Conservation (phyloP, 2,113 vertebrate genomes). For the Microtus oregoni region DNA sequence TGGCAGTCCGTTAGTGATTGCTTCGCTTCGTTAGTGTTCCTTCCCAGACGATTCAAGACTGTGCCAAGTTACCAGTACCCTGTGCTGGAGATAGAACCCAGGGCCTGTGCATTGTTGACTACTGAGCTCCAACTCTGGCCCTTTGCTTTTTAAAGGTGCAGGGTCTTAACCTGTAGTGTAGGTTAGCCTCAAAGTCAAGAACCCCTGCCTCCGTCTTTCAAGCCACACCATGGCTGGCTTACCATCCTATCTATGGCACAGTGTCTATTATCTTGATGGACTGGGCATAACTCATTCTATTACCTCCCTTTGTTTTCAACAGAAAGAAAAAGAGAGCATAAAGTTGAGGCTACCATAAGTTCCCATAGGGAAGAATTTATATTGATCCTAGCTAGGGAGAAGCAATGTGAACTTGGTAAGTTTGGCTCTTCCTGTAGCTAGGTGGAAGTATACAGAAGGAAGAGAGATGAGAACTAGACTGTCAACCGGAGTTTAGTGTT, state of each 20-base stretch:
- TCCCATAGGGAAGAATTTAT: not conserved
- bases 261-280: not conserved
- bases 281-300: not conserved
- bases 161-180: not conserved
- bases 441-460: not conserved
- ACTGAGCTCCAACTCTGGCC: not conserved
- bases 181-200: not conserved
- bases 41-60: not conserved
- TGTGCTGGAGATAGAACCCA: not conserved
- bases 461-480: not conserved
- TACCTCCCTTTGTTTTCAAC: not conserved
- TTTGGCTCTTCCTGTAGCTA: not conserved
- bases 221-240: not conserved
- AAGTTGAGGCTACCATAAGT: not conserved
- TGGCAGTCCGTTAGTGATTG: rapidly evolving
- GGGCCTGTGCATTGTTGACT: not conserved
- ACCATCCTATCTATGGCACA: not conserved
- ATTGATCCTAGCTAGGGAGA: not conserved
- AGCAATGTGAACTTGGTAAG: not conserved
- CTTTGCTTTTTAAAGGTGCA: not conserved
- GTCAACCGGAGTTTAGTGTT: not conserved
- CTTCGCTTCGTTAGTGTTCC: not conserved
- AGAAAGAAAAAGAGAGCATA: not conserved
- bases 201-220: not conserved
- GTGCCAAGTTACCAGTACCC: too few relatives aligned